Percentiles rank a stretch among this genome's conserved stretches.
Conservation (phyloP, 2,113 vertebrate species). For the Hipposideros armiger region DNA sequence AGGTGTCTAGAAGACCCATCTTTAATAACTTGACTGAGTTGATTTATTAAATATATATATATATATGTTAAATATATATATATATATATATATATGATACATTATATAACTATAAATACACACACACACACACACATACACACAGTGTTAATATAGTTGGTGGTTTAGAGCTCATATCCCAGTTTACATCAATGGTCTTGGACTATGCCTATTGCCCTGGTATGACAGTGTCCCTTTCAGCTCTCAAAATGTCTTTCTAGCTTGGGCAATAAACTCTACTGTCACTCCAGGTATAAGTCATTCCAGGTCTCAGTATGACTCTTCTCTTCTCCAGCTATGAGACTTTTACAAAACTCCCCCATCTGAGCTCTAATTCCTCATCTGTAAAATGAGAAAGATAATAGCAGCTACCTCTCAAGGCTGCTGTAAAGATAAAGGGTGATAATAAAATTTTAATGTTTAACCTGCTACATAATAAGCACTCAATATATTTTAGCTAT, state of each 20-base stretch:
- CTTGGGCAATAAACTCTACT: neutral
- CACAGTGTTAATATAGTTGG: neutral
- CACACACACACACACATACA: neutral
- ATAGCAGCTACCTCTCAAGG: neutral
- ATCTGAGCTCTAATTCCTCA: neutral
- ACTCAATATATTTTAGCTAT: neutral
- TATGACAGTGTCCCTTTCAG: neutral
- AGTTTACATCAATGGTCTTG: neutral
- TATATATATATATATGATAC: no score
- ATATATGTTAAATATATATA: no score
- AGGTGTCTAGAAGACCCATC: neutral
- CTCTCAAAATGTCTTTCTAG: neutral
- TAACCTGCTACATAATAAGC: neutral
- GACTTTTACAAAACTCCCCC: neutral
- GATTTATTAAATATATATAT: neutral
- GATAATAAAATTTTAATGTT: constrained; percentile 26
- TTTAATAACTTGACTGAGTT: neutral
- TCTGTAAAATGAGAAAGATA: neutral
- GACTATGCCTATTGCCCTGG: neutral
- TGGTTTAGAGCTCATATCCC: neutral
- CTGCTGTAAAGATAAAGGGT: neutral
- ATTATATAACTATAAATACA: neutral
- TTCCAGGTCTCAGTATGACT: neutral
- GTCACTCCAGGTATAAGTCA: neutral
- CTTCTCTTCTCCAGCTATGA: neutral